Evolutionary conservation across 2,113 vertebrate species (phyloP), one percentile per base, ranked within the genome.

Genomic region (Mustela nigripes): DNA sequence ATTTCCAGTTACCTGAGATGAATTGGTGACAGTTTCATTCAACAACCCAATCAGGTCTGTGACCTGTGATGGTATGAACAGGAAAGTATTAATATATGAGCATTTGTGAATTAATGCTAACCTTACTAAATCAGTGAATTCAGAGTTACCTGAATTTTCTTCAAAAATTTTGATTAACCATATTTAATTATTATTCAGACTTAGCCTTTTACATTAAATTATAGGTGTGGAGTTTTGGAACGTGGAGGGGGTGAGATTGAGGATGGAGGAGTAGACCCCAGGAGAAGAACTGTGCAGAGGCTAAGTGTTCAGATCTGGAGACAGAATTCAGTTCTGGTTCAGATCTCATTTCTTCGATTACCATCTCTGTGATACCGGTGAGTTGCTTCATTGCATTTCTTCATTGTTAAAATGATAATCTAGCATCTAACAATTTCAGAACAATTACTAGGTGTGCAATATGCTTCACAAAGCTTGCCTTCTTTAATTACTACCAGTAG

Each of bases 91-190:
- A 82, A 2, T 73, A 42, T 24, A 45, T 53, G n/a, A 78, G 24
- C 50, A 81, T 56, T 76, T 91, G 31, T 48, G 94, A 96, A 96
- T 92, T 76, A 93, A 69, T 84, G 60, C 16, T 94, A 5, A 69
- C n/a, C 5, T 79, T 83, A 71, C 28, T 74, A 56, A 89, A 95
- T 67, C 45, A 89, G 53, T 78, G 33, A 89, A 62, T 80, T 96
- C 81, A 62, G 21, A 87, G 36, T 45, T 85, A 45, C 10, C 88
- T 96, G 26, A 86, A 33, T 98, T 91, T 95, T 74, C 63, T 85
- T 92, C 65, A n/a, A 65, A 31, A 87, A 36, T 87, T 94, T 82
- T 89, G 24, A 71, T 45, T 33, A n/a, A 58, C 4, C 4, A 11
- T 26, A 45, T 78, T 93, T 89, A 74, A 39, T 42, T 84, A 33